Evolutionary conservation across 23 tunicate species (phyloP), one percentile per base, ranked within the genome.

Genomic region (Trididemnum miniatum): DNA sequence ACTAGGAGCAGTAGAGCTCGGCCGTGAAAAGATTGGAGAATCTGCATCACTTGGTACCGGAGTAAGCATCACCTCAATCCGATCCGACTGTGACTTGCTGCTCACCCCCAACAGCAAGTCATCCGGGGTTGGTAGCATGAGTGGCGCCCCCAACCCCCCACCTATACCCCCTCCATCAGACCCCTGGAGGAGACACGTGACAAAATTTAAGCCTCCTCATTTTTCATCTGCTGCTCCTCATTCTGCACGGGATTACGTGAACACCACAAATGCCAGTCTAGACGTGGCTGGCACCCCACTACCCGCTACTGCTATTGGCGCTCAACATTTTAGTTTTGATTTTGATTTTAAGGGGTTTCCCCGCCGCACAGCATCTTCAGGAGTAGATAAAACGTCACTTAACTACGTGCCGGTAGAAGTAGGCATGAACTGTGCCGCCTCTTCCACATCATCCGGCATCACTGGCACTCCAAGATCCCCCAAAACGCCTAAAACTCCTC

Each of bases 261-360:
- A 93, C 87, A 93, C 98, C 1, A 80, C 69, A 33, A 84, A 88
- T 39, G 97, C 92, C 44, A 83, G 91, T 50, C 31, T 79, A 51
- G 97, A 92, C 65, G 90, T 92, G 35, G 62, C 89, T 59, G 98
- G 98, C 29, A 93, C 98, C 35, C 98, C 98, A 9, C 79, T 93
- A 18, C 98, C 98, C 38, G 93, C 92, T 76, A 93, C 98, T 1
- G 93, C 98, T 18, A 65, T 71, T 12, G 84, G 73, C 2, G 50
- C 62, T 4, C 76, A 44, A 22, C 98, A 93, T 71, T 93, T 93
- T 77, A 77, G 36, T 33, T 93, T 93, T 59, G 98, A 93, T 65
- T 93, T 93, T 49, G 89, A 65, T 22, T 64, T 76, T 31, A 84
- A 26, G 20, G 24, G 71, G 49, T 66, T 76, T 28, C 35, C 74